These are phyloP conservation scores for Ostrea edulis DNA, from an alignment of 1,140 invertebrate genomes.

Conservation along the genomic window DNA sequence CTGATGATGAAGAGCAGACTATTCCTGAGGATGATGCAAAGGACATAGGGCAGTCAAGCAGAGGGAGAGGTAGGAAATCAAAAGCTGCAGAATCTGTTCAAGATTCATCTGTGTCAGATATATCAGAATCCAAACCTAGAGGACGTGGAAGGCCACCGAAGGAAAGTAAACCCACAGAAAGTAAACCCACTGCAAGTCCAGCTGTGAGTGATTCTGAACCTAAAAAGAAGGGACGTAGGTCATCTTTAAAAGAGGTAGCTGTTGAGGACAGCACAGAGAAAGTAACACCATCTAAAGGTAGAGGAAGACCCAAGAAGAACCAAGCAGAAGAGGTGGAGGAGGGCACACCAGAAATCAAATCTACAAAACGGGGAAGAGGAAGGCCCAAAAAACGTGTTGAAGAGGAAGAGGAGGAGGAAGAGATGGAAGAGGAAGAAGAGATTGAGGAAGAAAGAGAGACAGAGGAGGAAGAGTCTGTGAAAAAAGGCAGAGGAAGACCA, in stretches of 20 bases:
- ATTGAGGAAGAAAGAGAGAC: not conserved
- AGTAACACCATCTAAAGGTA: constrained; percentile 43
- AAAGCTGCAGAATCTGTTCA: constrained; percentile 57
- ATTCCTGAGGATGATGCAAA: constrained; percentile 30
- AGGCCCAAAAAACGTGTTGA: not conserved
- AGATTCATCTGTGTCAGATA: constrained; percentile 45
- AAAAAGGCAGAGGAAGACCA: constrained; percentile 49
- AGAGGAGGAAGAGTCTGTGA: constrained; percentile 32
- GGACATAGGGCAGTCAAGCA: constrained; percentile 40
- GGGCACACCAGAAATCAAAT: constrained; percentile 5
- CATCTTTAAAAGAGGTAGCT: constrained; percentile 20
- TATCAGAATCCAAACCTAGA: constrained; percentile 44
- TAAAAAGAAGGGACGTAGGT: not conserved
- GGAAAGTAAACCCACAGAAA: constrained; percentile 53
- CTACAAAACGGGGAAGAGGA: constrained; percentile 11
- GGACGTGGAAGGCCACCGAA: constrained; percentile 45
- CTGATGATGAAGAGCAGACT: constrained; percentile 33
- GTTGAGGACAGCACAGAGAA: constrained; percentile 3
- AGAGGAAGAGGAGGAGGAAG: constrained; percentile 21
- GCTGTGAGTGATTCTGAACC: not conserved
- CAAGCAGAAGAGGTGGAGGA: not conserved
- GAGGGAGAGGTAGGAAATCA: constrained; percentile 58
- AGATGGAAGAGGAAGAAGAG: constrained; percentile 32
- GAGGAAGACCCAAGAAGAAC: constrained; percentile 49
- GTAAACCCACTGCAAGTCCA: constrained; percentile 51